Conservation (phyloP, 2,113 vertebrate species). For the Anser cygnoides region DNA sequence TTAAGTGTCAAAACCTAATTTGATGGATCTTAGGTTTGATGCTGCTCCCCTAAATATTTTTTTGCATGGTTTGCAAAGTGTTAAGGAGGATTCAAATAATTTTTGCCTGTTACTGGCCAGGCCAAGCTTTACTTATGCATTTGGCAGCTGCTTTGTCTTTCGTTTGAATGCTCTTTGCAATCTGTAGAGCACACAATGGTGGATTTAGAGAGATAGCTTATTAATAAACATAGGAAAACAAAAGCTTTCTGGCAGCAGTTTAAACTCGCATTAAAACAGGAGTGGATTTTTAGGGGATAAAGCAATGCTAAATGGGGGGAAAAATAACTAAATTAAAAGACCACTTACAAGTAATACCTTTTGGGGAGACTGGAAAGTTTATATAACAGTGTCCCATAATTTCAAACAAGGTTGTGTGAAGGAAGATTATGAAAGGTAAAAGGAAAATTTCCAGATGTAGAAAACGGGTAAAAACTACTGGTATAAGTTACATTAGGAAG, state of each 20-base stretch:
- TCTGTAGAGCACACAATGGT: not conserved
- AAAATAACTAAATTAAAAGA: not conserved
- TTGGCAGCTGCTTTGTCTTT: constrained; percentile 32
- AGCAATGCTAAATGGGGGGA: fast-evolving
- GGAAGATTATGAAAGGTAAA: not conserved
- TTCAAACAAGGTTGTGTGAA: not conserved
- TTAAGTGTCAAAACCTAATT: not conserved
- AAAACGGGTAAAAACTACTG: not conserved
- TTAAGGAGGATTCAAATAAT: constrained; percentile 5
- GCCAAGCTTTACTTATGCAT: not conserved
- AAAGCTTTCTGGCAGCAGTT: constrained; percentile 6
- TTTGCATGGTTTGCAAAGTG: not conserved
- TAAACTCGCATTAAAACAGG: not conserved
- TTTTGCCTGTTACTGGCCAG: not conserved
- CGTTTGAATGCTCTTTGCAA: not conserved
- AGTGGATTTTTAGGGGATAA: not conserved
- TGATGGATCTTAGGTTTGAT: not conserved
- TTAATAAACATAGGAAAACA: constrained; percentile 25
- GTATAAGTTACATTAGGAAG: not conserved
- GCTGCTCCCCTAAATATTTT: not conserved
- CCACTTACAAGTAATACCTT: not conserved
- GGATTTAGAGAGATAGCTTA: constrained; percentile 17
- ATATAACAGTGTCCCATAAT: not conserved
- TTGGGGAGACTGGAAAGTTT: not conserved
- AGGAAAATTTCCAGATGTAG: not conserved